phyloP scores from a whole-genome alignment of 2,888 invertebrate genomes.

The Liposcelis brunnea region DNA sequence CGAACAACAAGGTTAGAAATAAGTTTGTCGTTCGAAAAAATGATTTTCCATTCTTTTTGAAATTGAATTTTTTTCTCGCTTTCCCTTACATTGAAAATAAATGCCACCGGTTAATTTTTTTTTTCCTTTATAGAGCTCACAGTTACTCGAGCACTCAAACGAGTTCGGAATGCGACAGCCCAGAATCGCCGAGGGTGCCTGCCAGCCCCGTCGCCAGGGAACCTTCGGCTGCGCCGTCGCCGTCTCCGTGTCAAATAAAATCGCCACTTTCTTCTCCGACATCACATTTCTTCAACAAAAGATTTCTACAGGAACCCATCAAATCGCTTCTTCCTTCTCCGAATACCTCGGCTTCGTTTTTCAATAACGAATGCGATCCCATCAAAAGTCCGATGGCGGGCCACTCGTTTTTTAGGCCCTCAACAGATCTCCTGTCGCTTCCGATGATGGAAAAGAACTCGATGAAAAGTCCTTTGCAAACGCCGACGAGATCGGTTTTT shows the following conservation, averaged over 20 bases:
- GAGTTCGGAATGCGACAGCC: conserved; percentile 8
- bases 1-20: too few relatives aligned
- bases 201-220: not conserved
- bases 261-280: conserved; percentile 5
- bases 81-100: too few relatives aligned
- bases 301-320: conserved; percentile 1
- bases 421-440: not conserved
- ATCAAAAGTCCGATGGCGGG: conserved; percentile 2
- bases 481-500: conserved; percentile 5
- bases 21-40: too few relatives aligned
- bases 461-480: conserved; percentile 3
- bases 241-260: not conserved
- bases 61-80: too few relatives aligned
- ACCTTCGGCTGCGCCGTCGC: not conserved
- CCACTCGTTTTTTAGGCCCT: not conserved
- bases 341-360: conserved; percentile 5
- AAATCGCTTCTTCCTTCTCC: conserved; percentile 3
- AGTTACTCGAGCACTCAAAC: conserved; percentile 12
- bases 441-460: conserved; percentile 8
- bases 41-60: too few relatives aligned
- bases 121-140: conserved; percentile 13
- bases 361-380: conserved; percentile 7
- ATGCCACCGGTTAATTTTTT: too few relatives aligned
- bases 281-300: not conserved
- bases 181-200: not conserved